Conservation (phyloP, 2,113 vertebrate genomes). For the Fregata magnificens region DNA sequence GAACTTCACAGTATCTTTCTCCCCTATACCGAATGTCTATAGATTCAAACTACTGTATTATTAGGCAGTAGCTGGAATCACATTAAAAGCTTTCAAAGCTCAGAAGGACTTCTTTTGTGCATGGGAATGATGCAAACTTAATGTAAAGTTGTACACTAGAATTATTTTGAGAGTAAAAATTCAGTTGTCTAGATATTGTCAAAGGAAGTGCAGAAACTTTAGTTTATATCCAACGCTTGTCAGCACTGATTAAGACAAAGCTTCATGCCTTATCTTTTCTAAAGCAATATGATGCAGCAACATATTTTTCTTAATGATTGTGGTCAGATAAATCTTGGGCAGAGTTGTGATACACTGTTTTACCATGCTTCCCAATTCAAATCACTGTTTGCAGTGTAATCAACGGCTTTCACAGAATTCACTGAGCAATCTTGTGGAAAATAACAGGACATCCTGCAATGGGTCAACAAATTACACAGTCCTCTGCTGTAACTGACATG, state of each 20-base stretch:
- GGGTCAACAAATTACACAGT: background rate
- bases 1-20: background rate
- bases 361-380: background rate
- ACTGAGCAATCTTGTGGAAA: background rate
- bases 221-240: background rate
- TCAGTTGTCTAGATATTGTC: background rate
- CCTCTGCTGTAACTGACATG: background rate
- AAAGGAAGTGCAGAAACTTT: background rate
- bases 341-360: background rate
- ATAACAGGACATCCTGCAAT: background rate
- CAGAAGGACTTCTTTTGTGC: background rate
- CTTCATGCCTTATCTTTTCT: background rate
- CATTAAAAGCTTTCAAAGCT: background rate
- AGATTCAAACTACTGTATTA: background rate
- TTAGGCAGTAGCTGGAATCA: background rate
- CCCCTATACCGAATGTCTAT: background rate
- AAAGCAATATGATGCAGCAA: background rate
- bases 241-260: background rate
- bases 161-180: background rate
- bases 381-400: background rate
- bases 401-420: background rate
- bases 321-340: background rate
- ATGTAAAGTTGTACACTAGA: background rate
- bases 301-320: background rate
- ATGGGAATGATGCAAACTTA: background rate